These are phyloP conservation scores for Pammene aurita DNA, from an alignment of 2,888 invertebrate genomes.

Conservation along the genomic window DNA sequence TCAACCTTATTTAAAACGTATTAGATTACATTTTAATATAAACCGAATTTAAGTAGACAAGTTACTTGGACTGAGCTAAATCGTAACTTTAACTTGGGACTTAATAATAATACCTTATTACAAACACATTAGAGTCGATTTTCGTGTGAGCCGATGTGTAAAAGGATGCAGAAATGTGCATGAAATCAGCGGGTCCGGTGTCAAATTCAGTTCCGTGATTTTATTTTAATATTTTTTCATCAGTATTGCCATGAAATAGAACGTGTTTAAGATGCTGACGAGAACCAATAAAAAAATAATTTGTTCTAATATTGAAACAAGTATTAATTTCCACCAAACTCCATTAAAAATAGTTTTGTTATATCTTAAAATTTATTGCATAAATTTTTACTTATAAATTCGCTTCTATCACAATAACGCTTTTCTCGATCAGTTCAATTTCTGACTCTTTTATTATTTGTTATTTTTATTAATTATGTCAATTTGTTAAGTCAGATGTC, in stretches of 20 bases:
- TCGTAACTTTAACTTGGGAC: conserved; percentile 4
- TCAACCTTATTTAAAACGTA: too few species aligned
- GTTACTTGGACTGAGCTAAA: background rate
- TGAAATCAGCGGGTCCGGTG: conserved; percentile 29
- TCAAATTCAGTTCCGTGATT: conserved; percentile 31
- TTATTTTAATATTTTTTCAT: conserved; percentile 33
- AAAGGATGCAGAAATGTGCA: conserved; percentile 17
- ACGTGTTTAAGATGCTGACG: background rate
- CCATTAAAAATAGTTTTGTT: too few species aligned
- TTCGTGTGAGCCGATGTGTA: background rate
- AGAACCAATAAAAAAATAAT: background rate
- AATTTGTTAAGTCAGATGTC: too few species aligned
- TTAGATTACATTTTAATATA: background rate
- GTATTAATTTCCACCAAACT: too few species aligned
- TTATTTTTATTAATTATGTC: too few species aligned
- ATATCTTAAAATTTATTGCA: too few species aligned
- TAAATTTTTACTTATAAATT: too few species aligned
- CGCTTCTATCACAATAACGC: too few species aligned
- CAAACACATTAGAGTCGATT: background rate
- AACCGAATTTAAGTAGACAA: background rate
- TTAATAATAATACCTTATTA: background rate
- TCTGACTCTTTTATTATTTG: too few species aligned
- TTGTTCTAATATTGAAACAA: too few species aligned
- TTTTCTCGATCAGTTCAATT: too few species aligned
- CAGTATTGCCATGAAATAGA: background rate